phyloP scores from a whole-genome alignment of 2,113 vertebrate species.

The Aleadryas rufinucha region DNA sequence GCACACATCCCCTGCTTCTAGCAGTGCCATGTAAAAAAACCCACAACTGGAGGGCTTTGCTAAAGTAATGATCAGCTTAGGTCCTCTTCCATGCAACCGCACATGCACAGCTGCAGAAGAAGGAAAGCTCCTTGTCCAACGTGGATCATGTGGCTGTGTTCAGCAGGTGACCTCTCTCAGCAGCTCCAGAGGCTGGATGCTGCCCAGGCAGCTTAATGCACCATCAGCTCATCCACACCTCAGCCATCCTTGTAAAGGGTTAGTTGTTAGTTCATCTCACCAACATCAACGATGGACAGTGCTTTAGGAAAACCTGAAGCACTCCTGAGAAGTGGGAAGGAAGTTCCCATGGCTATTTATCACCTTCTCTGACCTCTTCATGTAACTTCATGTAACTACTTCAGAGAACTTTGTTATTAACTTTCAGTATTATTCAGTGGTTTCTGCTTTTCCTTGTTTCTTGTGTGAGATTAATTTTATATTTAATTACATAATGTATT shows the following conservation, averaged over 20 bases:
- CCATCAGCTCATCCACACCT: not conserved
- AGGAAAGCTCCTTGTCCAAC: fast-evolving
- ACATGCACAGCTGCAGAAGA: not conserved
- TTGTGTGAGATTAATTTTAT: not conserved
- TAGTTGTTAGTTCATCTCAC: not conserved
- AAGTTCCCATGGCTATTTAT: not conserved
- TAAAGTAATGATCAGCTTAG: not conserved
- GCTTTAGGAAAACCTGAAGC: not conserved
- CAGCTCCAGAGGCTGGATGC: not conserved
- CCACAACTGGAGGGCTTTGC: not conserved
- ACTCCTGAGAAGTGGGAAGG: not conserved
- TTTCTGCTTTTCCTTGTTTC: not conserved
- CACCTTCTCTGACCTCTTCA: not conserved
- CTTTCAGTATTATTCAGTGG: not conserved
- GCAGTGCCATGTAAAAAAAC: not conserved
- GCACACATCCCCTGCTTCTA: not conserved
- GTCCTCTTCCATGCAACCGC: not conserved
- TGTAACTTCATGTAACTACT: not conserved
- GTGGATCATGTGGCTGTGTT: not conserved
- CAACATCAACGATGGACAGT: not conserved
- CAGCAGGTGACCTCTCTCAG: not conserved
- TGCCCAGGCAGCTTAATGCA: not conserved
- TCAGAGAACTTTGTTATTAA: not conserved
- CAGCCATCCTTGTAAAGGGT: fast-evolving
- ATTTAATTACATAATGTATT: not conserved